Evolutionary conservation across 1,140 invertebrate genomes (phyloP).

Genomic region (Tetraneura akinire): DNA sequence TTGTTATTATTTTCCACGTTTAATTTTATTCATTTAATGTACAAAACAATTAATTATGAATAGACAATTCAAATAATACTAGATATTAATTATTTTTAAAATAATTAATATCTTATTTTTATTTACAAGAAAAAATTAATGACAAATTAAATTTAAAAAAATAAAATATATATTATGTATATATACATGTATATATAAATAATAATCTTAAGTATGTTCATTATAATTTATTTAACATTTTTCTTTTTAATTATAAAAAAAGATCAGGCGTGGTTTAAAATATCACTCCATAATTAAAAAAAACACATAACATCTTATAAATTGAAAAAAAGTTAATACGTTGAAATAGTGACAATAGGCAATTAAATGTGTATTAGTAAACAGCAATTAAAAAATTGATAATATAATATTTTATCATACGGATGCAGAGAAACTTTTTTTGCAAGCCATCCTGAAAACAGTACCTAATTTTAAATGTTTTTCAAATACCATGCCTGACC

Average conservation of each 20-base stretch:
- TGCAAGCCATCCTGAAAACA: conserved; percentile 51
- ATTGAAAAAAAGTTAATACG: conserved; percentile 39
- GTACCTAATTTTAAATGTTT: conserved; percentile 23
- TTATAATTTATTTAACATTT: conserved; percentile 16
- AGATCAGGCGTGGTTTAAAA: conserved; percentile 40
- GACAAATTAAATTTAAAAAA: conserved; percentile 34
- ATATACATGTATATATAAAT: no score
- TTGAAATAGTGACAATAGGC: conserved; percentile 47
- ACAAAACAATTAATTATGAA: conserved; percentile 44
- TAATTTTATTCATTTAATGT: conserved; percentile 21
- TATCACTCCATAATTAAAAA: conserved; percentile 22
- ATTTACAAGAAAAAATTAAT: conserved; percentile 43
- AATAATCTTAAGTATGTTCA: conserved; percentile 25
- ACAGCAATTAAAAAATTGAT: conserved; percentile 13
- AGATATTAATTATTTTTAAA: conserved; percentile 34
- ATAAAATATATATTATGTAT: no score
- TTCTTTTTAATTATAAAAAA: not conserved
- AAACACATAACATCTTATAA: conserved; percentile 10
- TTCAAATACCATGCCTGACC: not conserved
- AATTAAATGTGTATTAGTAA: conserved; percentile 41
- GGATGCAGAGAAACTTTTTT: conserved; percentile 49
- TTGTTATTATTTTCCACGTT: conserved; percentile 23
- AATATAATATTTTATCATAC: conserved; percentile 47
- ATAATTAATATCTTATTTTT: conserved; percentile 22
- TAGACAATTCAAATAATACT: conserved; percentile 37